phyloP scores from a whole-genome alignment of 2,888 invertebrate genomes.

The Sarcophaga subvicina region DNA sequence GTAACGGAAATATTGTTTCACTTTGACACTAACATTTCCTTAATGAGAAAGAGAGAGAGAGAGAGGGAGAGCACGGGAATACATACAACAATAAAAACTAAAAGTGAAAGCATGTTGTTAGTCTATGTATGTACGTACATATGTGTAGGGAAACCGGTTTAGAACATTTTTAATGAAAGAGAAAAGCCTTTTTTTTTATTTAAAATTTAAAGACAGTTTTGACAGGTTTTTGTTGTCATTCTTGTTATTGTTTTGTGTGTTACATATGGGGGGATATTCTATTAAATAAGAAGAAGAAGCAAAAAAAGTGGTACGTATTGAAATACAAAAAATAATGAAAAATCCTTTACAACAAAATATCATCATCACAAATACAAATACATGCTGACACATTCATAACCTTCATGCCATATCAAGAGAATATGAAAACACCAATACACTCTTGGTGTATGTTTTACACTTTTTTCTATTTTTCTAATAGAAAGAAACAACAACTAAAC shows the following conservation, averaged over 20 bases:
- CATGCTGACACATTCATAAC: conserved; percentile 48
- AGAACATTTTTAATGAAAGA: no score
- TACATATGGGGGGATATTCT: no score
- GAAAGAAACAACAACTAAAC: conserved; percentile 20
- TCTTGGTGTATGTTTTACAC: neutral
- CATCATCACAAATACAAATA: conserved; percentile 26
- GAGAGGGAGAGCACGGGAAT: neutral
- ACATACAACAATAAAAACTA: no score
- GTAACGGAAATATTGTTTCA: conserved; percentile 66
- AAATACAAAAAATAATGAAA: conserved; percentile 23
- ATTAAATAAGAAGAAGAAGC: no score
- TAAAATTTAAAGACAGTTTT: no score
- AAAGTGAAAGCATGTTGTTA: neutral
- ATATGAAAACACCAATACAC: conserved; percentile 16
- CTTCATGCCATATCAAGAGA: conserved; percentile 54
- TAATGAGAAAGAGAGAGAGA: conserved; percentile 8
- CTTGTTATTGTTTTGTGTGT: no score
- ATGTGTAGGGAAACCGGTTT: no score
- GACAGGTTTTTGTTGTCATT: no score
- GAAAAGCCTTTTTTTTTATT: no score
- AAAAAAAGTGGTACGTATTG: no score
- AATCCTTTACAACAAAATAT: conserved; percentile 9
- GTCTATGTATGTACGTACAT: no score
- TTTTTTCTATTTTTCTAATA: conserved; percentile 12
- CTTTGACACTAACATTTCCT: conserved; percentile 56